Evolutionary conservation across 2,113 vertebrate genomes (phyloP).

Genomic region (Lophotis ruficrista): DNA sequence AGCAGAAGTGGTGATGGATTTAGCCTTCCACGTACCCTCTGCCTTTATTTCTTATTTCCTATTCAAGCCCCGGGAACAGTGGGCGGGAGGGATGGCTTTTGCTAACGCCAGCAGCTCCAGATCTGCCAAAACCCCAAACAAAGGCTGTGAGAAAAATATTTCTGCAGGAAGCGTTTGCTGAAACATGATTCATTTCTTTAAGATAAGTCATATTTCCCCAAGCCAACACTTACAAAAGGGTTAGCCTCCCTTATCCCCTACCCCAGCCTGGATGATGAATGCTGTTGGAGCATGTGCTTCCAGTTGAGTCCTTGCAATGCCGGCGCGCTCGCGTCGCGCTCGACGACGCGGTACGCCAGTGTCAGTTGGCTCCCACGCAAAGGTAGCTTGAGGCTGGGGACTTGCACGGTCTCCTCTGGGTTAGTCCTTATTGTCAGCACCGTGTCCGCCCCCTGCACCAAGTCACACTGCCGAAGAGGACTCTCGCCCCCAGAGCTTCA

Average conservation of each 20-base stretch:
- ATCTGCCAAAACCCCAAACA: slow-evolving; percentile 49
- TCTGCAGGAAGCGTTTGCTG: slow-evolving; percentile 41
- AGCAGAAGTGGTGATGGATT: neutral
- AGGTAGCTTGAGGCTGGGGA: neutral
- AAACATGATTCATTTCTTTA: slow-evolving; percentile 47
- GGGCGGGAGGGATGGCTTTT: neutral
- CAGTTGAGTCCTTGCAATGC: neutral
- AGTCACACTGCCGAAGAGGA: neutral
- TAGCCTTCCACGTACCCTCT: neutral
- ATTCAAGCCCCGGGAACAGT: neutral
- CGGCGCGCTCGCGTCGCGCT: fast-evolving
- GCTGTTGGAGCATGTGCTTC: fast-evolving
- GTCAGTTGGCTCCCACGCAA: fast-evolving
- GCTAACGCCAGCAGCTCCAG: slow-evolving; percentile 43
- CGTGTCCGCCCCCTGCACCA: fast-evolving
- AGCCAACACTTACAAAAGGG: neutral
- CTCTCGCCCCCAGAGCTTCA: neutral
- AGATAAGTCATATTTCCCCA: neutral
- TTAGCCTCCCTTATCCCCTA: neutral
- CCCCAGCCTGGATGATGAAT: neutral
- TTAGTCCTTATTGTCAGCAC: neutral
- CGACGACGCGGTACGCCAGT: fast-evolving
- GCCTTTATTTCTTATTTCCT: slow-evolving; percentile 18
- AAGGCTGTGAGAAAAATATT: slow-evolving; percentile 61
- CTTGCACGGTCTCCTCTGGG: fast-evolving